Conservation (phyloP, 2,113 vertebrate species). For the Glaucomys volans region DNA sequence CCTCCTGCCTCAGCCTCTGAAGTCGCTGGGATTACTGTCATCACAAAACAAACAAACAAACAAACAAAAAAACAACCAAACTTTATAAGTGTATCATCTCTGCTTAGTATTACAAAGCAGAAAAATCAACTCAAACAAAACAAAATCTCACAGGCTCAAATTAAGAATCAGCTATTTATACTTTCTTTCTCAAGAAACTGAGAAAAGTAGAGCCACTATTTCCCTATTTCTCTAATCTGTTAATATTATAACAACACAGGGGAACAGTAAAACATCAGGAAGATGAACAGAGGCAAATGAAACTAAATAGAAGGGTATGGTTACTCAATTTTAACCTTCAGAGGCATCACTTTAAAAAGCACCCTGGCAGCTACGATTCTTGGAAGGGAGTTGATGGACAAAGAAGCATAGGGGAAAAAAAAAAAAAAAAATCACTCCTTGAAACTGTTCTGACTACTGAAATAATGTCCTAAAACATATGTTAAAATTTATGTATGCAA, state of each 20-base stretch:
- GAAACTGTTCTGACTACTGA: neutral
- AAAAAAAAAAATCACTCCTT: neutral
- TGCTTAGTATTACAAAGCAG: conserved; percentile 53
- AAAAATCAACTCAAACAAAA: neutral
- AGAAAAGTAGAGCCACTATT: neutral
- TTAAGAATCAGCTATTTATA: neutral
- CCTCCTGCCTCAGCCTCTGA: no score
- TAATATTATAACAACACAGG: neutral
- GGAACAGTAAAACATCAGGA: neutral
- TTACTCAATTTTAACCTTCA: neutral
- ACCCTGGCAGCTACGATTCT: neutral
- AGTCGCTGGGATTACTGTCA: no score
- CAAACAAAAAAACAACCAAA: neutral
- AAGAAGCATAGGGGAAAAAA: neutral
- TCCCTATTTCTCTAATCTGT: neutral
- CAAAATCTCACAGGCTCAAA: neutral
- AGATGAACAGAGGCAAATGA: neutral
- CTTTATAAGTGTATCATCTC: neutral
- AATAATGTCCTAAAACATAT: conserved; percentile 44
- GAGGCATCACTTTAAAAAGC: conserved; percentile 25
- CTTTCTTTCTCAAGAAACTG: neutral
- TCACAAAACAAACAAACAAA: conserved; percentile 32
- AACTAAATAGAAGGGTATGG: neutral
- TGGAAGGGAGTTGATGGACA: neutral
- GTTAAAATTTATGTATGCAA: conserved; percentile 31